These are phyloP conservation scores for Ypsolopha scabrella DNA, from an alignment of 2,888 invertebrate species.

Conservation along the genomic window DNA sequence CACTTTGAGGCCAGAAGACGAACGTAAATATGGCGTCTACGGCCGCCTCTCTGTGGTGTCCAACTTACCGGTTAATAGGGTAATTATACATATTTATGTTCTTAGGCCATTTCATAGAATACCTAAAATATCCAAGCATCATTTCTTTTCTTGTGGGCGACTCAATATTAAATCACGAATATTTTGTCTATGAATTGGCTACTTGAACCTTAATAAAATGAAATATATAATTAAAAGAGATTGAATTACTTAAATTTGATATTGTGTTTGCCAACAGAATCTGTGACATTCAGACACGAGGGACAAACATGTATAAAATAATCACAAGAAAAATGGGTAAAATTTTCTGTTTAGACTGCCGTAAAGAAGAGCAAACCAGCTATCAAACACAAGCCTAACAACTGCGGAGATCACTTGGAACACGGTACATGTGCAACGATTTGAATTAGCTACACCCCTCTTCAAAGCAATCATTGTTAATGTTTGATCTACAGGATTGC, in stretches of 20 bases:
- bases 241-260: conserved; percentile 20
- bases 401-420: conserved; percentile 23
- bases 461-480: background rate
- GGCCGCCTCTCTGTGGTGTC: conserved; percentile 55
- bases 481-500: conserved; percentile 16
- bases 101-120: conserved; percentile 34
- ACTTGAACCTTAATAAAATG: conserved; percentile 24
- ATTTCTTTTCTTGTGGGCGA: conserved; percentile 28
- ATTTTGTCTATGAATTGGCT: conserved; percentile 31
- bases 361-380: conserved; percentile 30
- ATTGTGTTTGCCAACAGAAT: conserved; percentile 56
- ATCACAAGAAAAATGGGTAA: conserved; percentile 39
- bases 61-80: conserved; percentile 19
- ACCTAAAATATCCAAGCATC: background rate
- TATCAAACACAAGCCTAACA: conserved; percentile 21
- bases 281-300: conserved; percentile 35
- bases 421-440: conserved; percentile 18
- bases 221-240: conserved; percentile 10
- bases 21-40: conserved; percentile 74
- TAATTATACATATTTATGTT: conserved; percentile 19
- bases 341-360: conserved; percentile 37
- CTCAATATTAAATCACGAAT: conserved; percentile 29
- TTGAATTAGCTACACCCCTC: too few species aligned
- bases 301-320: conserved; percentile 35
- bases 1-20: conserved; percentile 73